A percentile compares a stretch with the other conserved stretches of the same genome.
These are phyloP conservation scores for Theristicus caerulescens DNA, from an alignment of 2,113 vertebrate species.

Conservation along the genomic window DNA sequence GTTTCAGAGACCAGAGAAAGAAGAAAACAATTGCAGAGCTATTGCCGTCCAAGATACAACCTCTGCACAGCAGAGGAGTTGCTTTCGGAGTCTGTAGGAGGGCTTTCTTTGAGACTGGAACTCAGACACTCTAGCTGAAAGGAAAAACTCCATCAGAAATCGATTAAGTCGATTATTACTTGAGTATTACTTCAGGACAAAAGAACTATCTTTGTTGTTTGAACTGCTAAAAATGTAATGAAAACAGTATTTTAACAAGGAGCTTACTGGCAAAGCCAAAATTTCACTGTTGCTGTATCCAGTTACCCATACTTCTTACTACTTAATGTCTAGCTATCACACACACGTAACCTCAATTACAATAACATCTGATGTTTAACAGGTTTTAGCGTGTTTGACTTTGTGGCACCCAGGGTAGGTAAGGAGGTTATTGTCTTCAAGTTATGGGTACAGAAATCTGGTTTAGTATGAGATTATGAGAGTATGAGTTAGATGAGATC, in stretches of 20 bases:
- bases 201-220: background rate
- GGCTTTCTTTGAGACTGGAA: background rate
- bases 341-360: background rate
- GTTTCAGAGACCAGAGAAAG: background rate
- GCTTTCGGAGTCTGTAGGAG: background rate
- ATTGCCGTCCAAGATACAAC: background rate
- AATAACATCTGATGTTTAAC: background rate
- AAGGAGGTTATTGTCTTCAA: background rate
- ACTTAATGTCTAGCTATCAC: background rate
- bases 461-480: background rate
- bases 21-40: background rate
- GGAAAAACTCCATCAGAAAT: conserved; percentile 1
- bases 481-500: background rate
- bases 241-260: background rate
- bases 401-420: background rate
- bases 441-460: background rate
- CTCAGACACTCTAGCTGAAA: background rate
- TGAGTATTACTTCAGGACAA: background rate
- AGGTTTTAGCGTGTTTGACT: background rate
- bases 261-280: background rate
- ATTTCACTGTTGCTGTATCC: background rate
- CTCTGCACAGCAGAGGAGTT: background rate
- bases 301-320: background rate
- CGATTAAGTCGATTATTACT: background rate
- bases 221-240: background rate